Conservation (phyloP, 2,113 vertebrate genomes). For the Crotalus helleri region DNA sequence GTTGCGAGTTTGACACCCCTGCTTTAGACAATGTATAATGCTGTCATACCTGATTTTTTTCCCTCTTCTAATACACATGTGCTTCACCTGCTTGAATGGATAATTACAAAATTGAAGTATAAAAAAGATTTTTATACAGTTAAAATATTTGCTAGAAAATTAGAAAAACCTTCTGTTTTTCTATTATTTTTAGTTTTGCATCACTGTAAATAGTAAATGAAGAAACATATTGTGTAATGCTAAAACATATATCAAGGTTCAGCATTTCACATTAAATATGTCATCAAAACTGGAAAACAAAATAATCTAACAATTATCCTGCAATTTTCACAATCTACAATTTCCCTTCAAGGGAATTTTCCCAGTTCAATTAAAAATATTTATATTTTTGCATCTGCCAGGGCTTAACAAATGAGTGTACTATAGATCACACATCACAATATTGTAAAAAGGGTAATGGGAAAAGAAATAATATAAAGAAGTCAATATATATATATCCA, state of each 20-base stretch:
- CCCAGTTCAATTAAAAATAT: neutral
- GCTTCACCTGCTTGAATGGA: neutral
- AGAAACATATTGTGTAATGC: neutral
- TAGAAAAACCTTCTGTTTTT: neutral
- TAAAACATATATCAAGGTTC: neutral
- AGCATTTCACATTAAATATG: neutral
- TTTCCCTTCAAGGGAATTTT: neutral
- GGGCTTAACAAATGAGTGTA: neutral
- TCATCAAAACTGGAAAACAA: neutral
- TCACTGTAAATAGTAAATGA: neutral
- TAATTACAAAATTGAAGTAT: neutral
- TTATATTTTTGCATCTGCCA: neutral
- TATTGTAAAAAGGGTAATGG: neutral
- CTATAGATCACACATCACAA: neutral
- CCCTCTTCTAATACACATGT: neutral
- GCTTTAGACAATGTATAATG: no score
- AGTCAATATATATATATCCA: neutral
- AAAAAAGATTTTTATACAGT: neutral
- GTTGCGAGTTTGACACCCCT: no score
- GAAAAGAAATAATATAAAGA: neutral
- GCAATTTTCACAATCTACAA: neutral
- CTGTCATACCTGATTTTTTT: neutral
- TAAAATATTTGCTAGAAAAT: neutral
- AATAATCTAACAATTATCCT: neutral
- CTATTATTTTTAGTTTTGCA: neutral